Conservation (phyloP, 2,797 vertebrate species). For the Todus mexicanus region DNA sequence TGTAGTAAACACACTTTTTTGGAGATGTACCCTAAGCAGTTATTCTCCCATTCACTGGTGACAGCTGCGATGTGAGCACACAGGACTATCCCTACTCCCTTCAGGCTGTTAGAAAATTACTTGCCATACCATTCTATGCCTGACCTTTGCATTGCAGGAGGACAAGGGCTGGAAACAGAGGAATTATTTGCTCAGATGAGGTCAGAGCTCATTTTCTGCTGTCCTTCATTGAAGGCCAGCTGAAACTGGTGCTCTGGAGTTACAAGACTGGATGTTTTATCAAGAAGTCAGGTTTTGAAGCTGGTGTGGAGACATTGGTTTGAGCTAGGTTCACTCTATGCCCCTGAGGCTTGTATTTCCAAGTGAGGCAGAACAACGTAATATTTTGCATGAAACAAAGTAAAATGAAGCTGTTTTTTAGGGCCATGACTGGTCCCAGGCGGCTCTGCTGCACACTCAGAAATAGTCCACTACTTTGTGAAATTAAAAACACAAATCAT, state of each 20-base stretch:
- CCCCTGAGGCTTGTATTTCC: not conserved
- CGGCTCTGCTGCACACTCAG: not conserved
- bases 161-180: not conserved
- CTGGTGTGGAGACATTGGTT: not conserved
- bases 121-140: not conserved
- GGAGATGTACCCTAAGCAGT: not conserved
- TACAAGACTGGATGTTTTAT: not conserved
- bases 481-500: constrained; percentile 15
- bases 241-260: not conserved
- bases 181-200: not conserved
- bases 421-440: not conserved
- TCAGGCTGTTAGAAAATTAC: not conserved
- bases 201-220: not conserved
- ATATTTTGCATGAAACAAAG: not conserved
- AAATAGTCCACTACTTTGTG: not conserved
- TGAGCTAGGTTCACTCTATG: not conserved
- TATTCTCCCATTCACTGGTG: not conserved
- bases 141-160: not conserved
- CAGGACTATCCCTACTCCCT: not conserved
- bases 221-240: not conserved
- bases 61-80: not conserved
- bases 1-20: not conserved
- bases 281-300: not conserved
- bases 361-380: not conserved
- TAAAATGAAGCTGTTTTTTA: not conserved